Evolutionary conservation across 2,797 vertebrate species (phyloP), one percentile per base, ranked within the genome.

Genomic region (Tamandua tetradactyla): DNA sequence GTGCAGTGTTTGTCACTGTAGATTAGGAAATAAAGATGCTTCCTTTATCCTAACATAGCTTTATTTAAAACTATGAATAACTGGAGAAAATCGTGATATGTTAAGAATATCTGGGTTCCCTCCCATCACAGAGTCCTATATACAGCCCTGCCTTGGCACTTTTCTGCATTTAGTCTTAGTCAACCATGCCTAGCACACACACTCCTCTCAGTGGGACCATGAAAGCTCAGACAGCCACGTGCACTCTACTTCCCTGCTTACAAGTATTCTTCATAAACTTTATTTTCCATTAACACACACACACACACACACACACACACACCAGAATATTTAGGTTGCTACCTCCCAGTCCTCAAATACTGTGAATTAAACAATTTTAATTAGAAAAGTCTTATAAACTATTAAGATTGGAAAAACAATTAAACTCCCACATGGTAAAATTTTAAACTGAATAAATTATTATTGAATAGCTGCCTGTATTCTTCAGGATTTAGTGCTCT

Each of bases 311-410:
- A 35, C 4, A 89, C 44, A 44, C 32, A 68, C 13, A 84, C 27
- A 89, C 37, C 44, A 84, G 12, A 14, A 6, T 13, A 62, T 32
- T 68, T 59, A 81, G 35, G 44, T 93, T 91, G 62, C 91, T 69
- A 86, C 12, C 47, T 71, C 13, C 62, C 57, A 74, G 69, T 72
- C 32, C 82, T 82, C 23, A 83, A 93, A 71, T 94, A 94, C 2
- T 88, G n/a, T 76, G 52, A 89, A 92, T 86, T 72, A 93, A 87
- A 88, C 15, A 47, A 66, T 76, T 79, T 94, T 95, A 95, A 90
- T 61, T 57, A 72, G 35, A 80, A 87, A 94, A 89, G 7, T 85
- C 47, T 79, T 75, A n/a, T n/a, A 0, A 81, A 82, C 40, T 74
- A 32, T 82, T 86, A 61, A 47, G 10, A 64, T 2, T 88, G 2